Conservation (phyloP, 1,140 invertebrate genomes). For the Apocrypta bakeri region DNA sequence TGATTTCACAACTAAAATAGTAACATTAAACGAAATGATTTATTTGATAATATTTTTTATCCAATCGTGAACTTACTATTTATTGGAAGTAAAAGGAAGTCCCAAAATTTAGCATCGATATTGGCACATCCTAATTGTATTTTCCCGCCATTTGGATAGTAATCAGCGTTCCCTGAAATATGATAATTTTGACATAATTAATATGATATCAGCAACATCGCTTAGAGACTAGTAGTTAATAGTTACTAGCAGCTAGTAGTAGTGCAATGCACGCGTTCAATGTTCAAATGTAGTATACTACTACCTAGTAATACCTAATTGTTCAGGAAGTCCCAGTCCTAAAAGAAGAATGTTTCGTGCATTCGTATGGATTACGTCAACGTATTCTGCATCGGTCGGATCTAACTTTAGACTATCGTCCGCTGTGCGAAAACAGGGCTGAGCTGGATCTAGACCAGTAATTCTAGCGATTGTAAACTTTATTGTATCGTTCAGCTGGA, state of each 20-base stretch:
- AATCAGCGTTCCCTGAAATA: constrained; percentile 77
- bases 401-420: constrained; percentile 74
- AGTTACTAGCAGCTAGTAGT: no score
- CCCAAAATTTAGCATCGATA: not conserved
- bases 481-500: constrained; percentile 53
- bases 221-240: no score
- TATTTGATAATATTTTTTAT: no score
- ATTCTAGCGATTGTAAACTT: constrained; percentile 67
- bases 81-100: not conserved
- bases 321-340: constrained; percentile 76
- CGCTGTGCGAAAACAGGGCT: constrained; percentile 77
- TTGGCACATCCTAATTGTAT: constrained; percentile 75
- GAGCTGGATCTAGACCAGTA: constrained; percentile 78
- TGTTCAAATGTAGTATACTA: no score
- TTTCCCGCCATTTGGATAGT: constrained; percentile 82
- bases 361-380: constrained; percentile 83
- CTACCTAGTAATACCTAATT: constrained; percentile 75
- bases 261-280: no score
- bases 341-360: constrained; percentile 70
- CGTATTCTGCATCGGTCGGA: constrained; percentile 77
- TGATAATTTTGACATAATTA: not conserved
- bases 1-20: constrained; percentile 70
- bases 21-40: not conserved
- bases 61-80: not conserved
- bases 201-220: no score